Conservation (phyloP, 1,140 invertebrate species). For the Wiebesia pumilae region DNA sequence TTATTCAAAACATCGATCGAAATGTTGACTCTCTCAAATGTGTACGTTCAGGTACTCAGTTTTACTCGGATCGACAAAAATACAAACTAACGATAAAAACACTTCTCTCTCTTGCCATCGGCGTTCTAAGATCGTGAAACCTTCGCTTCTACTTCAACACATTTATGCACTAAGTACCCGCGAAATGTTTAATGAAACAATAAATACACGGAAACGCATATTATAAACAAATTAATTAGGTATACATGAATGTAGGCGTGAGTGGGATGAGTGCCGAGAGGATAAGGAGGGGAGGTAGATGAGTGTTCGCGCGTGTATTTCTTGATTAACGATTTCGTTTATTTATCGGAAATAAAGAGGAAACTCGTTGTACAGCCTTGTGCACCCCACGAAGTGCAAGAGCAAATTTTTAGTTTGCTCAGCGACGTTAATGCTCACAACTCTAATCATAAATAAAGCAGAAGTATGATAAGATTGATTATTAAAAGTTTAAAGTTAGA, state of each 20-base stretch:
- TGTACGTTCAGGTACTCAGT: conserved; percentile 38
- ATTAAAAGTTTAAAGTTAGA: conserved; percentile 1
- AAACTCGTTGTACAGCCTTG: neutral
- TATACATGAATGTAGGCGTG: neutral
- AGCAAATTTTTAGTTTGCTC: conserved; percentile 21
- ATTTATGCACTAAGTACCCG: neutral
- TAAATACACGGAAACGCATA: neutral
- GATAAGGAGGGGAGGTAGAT: too few species aligned
- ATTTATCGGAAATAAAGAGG: neutral
- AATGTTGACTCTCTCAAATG: conserved; percentile 16
- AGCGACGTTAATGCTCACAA: neutral
- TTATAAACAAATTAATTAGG: neutral
- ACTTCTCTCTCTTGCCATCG: conserved; percentile 42
- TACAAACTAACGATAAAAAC: neutral
- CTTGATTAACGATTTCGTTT: neutral
- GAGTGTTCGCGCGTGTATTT: neutral
- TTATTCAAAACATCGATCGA: neutral
- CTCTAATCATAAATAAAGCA: neutral
- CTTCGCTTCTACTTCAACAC: neutral
- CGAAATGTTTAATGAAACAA: neutral
- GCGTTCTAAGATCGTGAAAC: neutral
- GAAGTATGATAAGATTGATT: conserved; percentile 18
- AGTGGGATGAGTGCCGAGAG: too few species aligned
- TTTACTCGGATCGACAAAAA: conserved; percentile 8
- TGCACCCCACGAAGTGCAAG: neutral